Base-by-base conservation (phyloP, 2,113 vertebrate genomes). In the Festucalex cinctus region DNA sequence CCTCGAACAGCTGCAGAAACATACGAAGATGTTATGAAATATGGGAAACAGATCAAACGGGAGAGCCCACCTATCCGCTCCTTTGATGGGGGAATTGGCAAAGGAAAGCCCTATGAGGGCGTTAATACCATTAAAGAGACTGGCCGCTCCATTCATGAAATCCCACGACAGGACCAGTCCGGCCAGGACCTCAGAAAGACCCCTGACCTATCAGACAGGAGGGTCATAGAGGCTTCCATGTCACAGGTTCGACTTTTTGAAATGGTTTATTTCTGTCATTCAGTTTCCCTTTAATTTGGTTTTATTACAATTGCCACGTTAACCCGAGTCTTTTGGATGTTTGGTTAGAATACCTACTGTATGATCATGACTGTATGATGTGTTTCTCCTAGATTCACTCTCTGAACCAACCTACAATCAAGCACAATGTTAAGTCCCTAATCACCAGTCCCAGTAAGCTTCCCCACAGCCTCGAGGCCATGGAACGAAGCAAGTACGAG, bases 351-450 rank as follows among this genome's bases (percentile, higher is more conserved):
- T 9, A 9, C 20, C 28, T 51, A 51, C 49, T 22, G n/a, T 16
- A 14, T 28, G 6, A 63, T 43, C n/a, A n/a, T 19, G 43, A 46
- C 6, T 4, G n/a, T n/a, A n/a, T n/a, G n/a, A n/a, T 44, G 13
- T n/a, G 22, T n/a, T 51, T 24, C 60, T 26, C 37, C 63, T 81
- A 98, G 96, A 95, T 95, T 28, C 95, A 95, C 71, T 90, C 94
- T 73, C 90, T 96, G 87, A 97, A 81, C 84, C 95, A 96, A 79
- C 90, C 95, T 16, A 87, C 95, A 70, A 97, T 98, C 89, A 99
- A 99, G 89, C 98, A 99, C 88, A 98, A 98, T 48, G 98, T 99
- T 76, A 99, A 98, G 90, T 98, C 96, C 59, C 90, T 99, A 61
- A 96, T 99, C 88, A 97, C 95, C 62, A 95, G 94, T 81, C 94